Percentiles rank a stretch among this genome's conserved stretches.
Evolutionary conservation across 2,888 invertebrate genomes (phyloP).

Genomic region (Hedya salicella): DNA sequence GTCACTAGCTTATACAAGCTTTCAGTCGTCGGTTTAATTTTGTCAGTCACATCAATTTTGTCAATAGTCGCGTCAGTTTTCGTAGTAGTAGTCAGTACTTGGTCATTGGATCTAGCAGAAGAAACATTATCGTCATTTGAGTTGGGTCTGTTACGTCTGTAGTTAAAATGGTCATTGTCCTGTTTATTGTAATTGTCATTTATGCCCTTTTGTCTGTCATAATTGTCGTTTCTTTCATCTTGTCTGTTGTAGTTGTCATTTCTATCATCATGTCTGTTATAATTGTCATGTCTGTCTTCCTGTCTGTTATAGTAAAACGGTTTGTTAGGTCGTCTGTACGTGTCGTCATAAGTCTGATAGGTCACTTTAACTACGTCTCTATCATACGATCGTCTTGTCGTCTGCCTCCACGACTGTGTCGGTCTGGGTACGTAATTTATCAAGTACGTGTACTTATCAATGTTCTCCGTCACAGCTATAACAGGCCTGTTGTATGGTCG

Average conservation of each 20-base stretch:
- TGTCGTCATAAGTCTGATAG: constrained; percentile 79
- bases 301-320: constrained; percentile 49
- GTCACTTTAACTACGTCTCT: constrained; percentile 79
- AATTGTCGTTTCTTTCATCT: constrained; percentile 67
- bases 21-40: constrained; percentile 64
- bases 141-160: constrained; percentile 64
- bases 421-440: constrained; percentile 83
- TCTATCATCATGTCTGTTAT: constrained; percentile 62
- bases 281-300: constrained; percentile 68
- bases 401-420: constrained; percentile 77
- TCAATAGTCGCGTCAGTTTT: constrained; percentile 52
- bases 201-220: constrained; percentile 50
- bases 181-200: constrained; percentile 44
- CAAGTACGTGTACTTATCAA: constrained; percentile 79
- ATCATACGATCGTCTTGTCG: constrained; percentile 69
- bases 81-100: constrained; percentile 49
- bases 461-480: constrained; percentile 78
- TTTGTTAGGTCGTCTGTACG: constrained; percentile 63
- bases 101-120: constrained; percentile 75
- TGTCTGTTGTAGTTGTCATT: constrained; percentile 56
- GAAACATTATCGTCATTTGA: constrained; percentile 58
- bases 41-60: constrained; percentile 51
- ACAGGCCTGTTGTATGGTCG: constrained; percentile 75
- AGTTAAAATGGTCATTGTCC: constrained; percentile 60
- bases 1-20: constrained; percentile 78